phyloP scores from a whole-genome alignment of 2,113 vertebrate genomes.

The Procavia capensis region DNA sequence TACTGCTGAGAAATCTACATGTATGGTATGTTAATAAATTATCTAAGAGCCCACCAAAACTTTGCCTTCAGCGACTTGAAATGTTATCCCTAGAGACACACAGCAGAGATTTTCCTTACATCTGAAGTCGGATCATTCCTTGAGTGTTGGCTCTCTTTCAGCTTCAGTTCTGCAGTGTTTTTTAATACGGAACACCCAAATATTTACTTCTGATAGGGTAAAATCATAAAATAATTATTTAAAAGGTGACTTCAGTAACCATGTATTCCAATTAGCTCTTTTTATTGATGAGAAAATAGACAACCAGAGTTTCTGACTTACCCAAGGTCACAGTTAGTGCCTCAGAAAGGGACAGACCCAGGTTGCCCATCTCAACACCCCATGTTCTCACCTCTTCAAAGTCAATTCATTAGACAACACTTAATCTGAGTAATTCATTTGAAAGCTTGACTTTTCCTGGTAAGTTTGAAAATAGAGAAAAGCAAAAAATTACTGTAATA shows the following conservation, averaged over 20 bases:
- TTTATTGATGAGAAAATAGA: constrained; percentile 30
- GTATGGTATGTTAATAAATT: constrained; percentile 82
- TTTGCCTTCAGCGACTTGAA: constrained; percentile 72
- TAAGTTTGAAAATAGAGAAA: constrained; percentile 12
- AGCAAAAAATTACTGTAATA: background rate
- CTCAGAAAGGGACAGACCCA: background rate
- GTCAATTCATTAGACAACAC: background rate
- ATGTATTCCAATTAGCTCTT: background rate
- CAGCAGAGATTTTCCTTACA: background rate
- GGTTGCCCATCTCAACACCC: background rate
- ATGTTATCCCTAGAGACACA: constrained; percentile 36
- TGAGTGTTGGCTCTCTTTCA: background rate
- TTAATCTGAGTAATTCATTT: background rate
- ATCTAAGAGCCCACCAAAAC: constrained; percentile 63
- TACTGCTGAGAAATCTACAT: constrained; percentile 79
- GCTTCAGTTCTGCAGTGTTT: background rate
- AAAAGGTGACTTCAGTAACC: background rate
- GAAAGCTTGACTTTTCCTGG: constrained; percentile 5
- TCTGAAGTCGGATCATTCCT: constrained; percentile 11
- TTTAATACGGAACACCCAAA: background rate
- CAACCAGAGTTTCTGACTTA: background rate
- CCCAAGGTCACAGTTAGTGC: background rate
- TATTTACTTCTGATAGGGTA: background rate
- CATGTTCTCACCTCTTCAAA: background rate
- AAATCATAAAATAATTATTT: background rate